Evolutionary conservation across 2,888 invertebrate genomes (phyloP).

Genomic region (Cheiracanthium punctorium): DNA sequence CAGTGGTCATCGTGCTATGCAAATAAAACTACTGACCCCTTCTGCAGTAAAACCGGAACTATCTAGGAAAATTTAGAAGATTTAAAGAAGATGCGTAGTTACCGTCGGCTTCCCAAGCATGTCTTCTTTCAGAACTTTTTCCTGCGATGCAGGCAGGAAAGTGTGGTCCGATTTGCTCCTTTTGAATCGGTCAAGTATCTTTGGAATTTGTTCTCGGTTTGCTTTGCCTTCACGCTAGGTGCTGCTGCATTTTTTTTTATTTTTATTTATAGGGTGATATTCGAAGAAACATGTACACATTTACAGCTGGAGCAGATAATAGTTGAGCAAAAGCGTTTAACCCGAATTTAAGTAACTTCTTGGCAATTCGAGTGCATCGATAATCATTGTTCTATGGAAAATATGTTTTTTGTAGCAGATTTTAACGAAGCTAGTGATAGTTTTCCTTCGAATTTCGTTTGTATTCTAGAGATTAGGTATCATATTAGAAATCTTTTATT

Average conservation of each 20-base stretch:
- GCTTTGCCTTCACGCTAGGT: not conserved
- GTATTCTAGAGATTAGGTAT: too few species aligned
- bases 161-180: not conserved
- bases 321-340: not conserved
- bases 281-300: not conserved
- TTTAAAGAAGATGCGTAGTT: not conserved
- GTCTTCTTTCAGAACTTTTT: not conserved
- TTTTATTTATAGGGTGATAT: not conserved
- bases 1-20: constrained; percentile 26
- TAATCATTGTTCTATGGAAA: too few species aligned
- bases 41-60: constrained; percentile 11
- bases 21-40: constrained; percentile 27
- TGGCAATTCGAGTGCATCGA: not conserved
- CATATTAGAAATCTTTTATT: too few species aligned
- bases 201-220: not conserved
- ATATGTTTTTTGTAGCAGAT: too few species aligned
- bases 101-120: constrained; percentile 2
- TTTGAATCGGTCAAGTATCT: not conserved
- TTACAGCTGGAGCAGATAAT: not conserved
- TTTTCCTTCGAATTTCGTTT: too few species aligned
- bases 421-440: too few species aligned
- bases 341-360: not conserved
- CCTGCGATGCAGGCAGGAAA: not conserved
- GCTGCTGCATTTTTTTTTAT: not conserved
- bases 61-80: not conserved